Evolutionary conservation across 2,888 invertebrate species (phyloP).

Genomic region (Trilocha varians): DNA sequence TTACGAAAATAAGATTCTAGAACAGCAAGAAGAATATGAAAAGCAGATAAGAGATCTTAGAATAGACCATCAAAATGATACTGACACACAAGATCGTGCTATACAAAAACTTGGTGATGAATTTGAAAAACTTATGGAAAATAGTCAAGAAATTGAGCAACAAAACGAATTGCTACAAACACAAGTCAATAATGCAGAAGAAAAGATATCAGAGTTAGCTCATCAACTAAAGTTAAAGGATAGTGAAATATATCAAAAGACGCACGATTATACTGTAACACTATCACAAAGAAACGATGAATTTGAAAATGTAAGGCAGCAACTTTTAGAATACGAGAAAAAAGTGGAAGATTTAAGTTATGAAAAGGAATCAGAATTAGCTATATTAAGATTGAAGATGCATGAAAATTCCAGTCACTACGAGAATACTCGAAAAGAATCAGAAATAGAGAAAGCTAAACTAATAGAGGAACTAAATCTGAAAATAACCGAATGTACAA

Average conservation of each 20-base stretch:
- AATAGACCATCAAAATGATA: constrained; percentile 27
- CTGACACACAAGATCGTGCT: constrained; percentile 27
- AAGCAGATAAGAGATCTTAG: constrained; percentile 44
- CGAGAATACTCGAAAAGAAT: constrained; percentile 33
- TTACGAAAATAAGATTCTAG: constrained; percentile 52
- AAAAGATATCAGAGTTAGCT: constrained; percentile 33
- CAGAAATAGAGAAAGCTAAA: constrained; percentile 36
- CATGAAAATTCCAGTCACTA: constrained; percentile 55
- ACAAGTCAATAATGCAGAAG: constrained; percentile 28
- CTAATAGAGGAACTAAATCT: constrained; percentile 45
- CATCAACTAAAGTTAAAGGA: constrained; percentile 47
- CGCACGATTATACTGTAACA: constrained; percentile 43
- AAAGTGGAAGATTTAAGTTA: constrained; percentile 61
- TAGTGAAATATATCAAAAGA: constrained; percentile 53
- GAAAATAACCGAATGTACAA: constrained; percentile 63
- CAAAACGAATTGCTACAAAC: constrained; percentile 29
- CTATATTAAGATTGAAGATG: constrained; percentile 65
- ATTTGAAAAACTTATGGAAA: constrained; percentile 27
- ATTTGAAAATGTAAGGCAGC: constrained; percentile 53
- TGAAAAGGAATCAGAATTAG: constrained; percentile 70
- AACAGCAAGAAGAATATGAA: constrained; percentile 62
- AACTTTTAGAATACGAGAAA: constrained; percentile 53
- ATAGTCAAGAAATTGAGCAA: constrained; percentile 35
- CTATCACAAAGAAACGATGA: constrained; percentile 53
- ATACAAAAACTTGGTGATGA: constrained; percentile 36